A percentile compares a stretch with the other conserved stretches of the same genome.
Conservation (phyloP, 1,140 invertebrate species). For the Calliopsis andreniformis region DNA sequence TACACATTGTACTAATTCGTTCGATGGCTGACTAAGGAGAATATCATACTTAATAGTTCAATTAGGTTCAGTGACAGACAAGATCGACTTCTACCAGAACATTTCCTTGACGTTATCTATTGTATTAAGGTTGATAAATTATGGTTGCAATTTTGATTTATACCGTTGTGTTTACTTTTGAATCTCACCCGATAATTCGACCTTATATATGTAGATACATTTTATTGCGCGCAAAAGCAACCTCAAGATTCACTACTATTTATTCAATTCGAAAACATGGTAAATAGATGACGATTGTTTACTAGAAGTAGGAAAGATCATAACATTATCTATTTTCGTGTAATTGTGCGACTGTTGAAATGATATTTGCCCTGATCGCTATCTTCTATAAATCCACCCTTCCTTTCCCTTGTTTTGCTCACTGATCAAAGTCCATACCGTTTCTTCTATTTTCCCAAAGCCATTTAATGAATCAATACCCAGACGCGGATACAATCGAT, state of each 20-base stretch:
- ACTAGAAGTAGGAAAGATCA: background rate
- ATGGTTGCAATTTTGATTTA: background rate
- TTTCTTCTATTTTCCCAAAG: constrained; percentile 46
- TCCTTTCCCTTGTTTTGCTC: constrained; percentile 27
- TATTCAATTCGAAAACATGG: background rate
- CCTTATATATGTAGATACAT: background rate
- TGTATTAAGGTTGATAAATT: background rate
- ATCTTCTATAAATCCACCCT: constrained; percentile 15
- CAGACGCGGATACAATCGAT: background rate
- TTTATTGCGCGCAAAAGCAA: background rate
- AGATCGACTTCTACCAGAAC: background rate
- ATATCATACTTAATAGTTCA: background rate
- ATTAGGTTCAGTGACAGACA: background rate
- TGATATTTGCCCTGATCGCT: constrained; percentile 29
- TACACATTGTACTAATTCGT: background rate
- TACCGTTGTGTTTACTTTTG: background rate
- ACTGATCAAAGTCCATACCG: constrained; percentile 50
- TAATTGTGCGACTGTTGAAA: constrained; percentile 10
- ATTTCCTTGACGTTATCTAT: background rate
- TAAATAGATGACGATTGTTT: constrained; percentile 36
- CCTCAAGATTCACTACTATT: too few species aligned
- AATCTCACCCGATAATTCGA: background rate
- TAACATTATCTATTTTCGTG: background rate
- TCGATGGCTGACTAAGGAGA: background rate
- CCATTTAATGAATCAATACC: constrained; percentile 31